A percentile compares a stretch with the other conserved stretches of the same genome.
Conservation (phyloP, 2,888 invertebrate species). For the Eupithecia vulgata region DNA sequence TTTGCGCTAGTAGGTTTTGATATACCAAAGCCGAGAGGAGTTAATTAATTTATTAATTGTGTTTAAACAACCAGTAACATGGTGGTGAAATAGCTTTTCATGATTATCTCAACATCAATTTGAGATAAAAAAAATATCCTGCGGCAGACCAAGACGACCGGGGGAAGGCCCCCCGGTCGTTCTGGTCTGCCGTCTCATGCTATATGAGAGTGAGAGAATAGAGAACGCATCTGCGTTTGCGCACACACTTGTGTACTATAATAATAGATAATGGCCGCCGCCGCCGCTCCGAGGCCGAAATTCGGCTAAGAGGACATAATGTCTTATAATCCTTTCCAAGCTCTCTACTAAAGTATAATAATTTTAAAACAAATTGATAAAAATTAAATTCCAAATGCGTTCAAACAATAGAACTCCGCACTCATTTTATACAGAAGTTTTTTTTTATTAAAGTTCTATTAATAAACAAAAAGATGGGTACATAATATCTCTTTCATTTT, state of each 20-base stretch:
- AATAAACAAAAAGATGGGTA: constrained; percentile 1
- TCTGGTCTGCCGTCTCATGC: no score
- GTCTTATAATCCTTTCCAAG: background rate
- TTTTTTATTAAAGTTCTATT: background rate
- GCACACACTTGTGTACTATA: no score
- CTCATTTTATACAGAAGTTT: background rate
- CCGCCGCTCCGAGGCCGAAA: background rate
- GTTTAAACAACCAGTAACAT: background rate
- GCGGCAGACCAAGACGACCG: no score
- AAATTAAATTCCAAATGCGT: background rate
- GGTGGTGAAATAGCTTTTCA: no score
- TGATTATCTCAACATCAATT: no score
- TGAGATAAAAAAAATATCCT: no score
- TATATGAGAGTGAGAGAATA: no score
- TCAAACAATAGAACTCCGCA: background rate
- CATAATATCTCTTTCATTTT: constrained; percentile 1
- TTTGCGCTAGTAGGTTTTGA: background rate
- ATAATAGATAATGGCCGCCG: no score
- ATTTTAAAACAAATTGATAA: background rate
- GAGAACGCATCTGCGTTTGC: no score
- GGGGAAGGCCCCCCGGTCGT: no score
- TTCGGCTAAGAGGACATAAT: background rate
- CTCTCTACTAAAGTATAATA: background rate
- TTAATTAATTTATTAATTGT: background rate
- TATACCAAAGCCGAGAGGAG: background rate